Percentiles rank a stretch among this genome's conserved stretches.
phyloP scores from a whole-genome alignment of 1,140 invertebrate genomes.

The Steinernema khuongi region DNA sequence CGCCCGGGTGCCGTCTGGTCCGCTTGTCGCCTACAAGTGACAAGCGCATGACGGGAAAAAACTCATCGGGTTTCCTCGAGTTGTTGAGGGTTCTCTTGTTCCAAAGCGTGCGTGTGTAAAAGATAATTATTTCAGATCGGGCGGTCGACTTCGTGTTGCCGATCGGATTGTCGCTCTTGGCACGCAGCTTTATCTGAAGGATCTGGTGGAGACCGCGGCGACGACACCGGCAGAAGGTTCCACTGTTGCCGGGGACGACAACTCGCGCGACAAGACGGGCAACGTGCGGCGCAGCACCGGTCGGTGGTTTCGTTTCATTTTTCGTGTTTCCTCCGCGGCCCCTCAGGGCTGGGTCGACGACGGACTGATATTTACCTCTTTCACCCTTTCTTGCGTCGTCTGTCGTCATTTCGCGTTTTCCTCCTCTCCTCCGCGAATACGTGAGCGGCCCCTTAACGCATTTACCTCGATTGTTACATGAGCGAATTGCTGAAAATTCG shows the following conservation, averaged over 20 bases:
- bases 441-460: too few relatives aligned
- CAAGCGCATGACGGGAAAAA: too few relatives aligned
- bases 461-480: too few relatives aligned
- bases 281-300: not conserved
- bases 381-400: not conserved
- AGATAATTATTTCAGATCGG: slow-evolving; percentile 21
- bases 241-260: slow-evolving; percentile 4
- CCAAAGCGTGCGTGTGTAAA: too few relatives aligned
- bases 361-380: slow-evolving; percentile 9
- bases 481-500: too few relatives aligned
- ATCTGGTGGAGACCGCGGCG: not conserved
- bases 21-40: too few relatives aligned
- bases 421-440: not conserved
- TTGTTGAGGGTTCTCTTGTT: too few relatives aligned
- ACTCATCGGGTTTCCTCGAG: too few relatives aligned
- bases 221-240: not conserved
- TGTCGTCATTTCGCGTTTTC: not conserved
- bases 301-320: slow-evolving; percentile 17
- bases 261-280: not conserved
- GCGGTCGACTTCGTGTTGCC: slow-evolving; percentile 28
- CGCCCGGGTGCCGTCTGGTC: too few relatives aligned
- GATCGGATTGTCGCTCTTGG: slow-evolving; percentile 28
- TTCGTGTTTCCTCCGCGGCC: not conserved
- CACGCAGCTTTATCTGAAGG: slow-evolving; percentile 3
- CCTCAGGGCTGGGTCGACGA: not conserved